Evolutionary conservation across 2,797 vertebrate species (phyloP).

Genomic region (Danionella dracula): DNA sequence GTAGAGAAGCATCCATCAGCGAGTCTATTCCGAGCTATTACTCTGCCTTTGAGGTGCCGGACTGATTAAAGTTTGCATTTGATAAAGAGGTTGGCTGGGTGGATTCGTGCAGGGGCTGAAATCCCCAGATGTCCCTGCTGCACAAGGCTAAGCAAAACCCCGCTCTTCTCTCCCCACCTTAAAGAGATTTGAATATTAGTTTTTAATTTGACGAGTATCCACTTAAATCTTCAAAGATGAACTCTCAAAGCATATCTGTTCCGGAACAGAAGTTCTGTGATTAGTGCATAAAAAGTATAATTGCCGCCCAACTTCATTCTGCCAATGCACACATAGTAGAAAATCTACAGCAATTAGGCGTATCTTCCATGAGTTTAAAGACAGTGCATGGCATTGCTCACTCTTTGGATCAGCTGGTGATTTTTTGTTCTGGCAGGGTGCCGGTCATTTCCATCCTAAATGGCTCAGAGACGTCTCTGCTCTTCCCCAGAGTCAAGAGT

Average conservation of each 20-base stretch:
- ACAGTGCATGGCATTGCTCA: constrained; percentile 51
- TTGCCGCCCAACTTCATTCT: constrained; percentile 54
- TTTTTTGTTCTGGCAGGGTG: constrained; percentile 73
- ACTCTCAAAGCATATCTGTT: constrained; percentile 65
- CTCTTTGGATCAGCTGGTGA: constrained; percentile 53
- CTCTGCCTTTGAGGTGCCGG: constrained; percentile 47
- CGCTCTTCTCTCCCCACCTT: constrained; percentile 55
- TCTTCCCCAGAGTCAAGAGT: constrained; percentile 56
- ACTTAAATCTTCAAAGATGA: constrained; percentile 74
- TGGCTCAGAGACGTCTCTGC: constrained; percentile 61
- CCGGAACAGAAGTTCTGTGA: constrained; percentile 65
- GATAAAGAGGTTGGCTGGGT: constrained; percentile 42
- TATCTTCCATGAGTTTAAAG: constrained; percentile 61
- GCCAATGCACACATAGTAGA: constrained; percentile 50
- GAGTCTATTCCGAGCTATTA: constrained; percentile 19
- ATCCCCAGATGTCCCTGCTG: constrained; percentile 49
- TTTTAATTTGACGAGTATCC: constrained; percentile 68
- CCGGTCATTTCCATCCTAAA: constrained; percentile 67
- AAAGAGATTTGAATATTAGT: constrained; percentile 69
- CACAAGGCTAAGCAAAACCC: constrained; percentile 45
- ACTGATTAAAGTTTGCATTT: constrained; percentile 48
- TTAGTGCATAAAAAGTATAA: constrained; percentile 62
- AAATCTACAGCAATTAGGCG: constrained; percentile 69
- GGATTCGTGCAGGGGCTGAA: constrained; percentile 46
- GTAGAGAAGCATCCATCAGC: constrained; percentile 10